These are phyloP conservation scores for Phenacoccus solenopsis DNA, from an alignment of 1,140 invertebrate species.

Conservation along the genomic window DNA sequence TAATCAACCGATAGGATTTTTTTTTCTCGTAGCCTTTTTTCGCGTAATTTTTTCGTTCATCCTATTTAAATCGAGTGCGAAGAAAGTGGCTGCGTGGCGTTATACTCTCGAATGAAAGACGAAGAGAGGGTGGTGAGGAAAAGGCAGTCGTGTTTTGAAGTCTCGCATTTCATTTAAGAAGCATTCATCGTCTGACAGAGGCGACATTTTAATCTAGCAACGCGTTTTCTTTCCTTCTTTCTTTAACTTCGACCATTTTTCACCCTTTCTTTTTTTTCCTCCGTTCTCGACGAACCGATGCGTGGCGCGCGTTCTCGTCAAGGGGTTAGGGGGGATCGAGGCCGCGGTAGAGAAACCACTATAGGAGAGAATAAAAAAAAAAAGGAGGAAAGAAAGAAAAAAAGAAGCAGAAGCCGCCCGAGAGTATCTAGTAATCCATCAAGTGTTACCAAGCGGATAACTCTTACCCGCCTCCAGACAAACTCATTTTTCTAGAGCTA, in stretches of 20 bases:
- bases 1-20: not conserved
- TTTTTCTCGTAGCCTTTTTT: too few species aligned
- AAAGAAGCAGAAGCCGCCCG: constrained; percentile 14
- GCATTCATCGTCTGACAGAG: constrained; percentile 15
- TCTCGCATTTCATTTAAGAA: constrained; percentile 17
- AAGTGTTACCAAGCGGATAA: constrained; percentile 15
- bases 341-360: constrained; percentile 6
- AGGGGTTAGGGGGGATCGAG: not conserved
- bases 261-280: constrained; percentile 12
- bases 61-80: not conserved
- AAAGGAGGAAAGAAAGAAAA: constrained; percentile 4
- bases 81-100: too few species aligned
- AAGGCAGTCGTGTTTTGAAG: constrained; percentile 7
- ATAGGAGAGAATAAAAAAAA: not conserved
- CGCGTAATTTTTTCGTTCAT: not conserved
- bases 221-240: constrained; percentile 17
- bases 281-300: too few species aligned
- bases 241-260: constrained; percentile 17
- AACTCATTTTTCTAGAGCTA: constrained; percentile 17
- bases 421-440: constrained; percentile 16
- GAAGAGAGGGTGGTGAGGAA: not conserved
- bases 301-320: not conserved
- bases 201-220: constrained; percentile 17
- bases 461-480: constrained; percentile 16
- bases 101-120: too few species aligned